Evolutionary conservation across 2,797 vertebrate species (phyloP), one percentile per base, ranked within the genome.

Genomic region (Perodicticus potto): DNA sequence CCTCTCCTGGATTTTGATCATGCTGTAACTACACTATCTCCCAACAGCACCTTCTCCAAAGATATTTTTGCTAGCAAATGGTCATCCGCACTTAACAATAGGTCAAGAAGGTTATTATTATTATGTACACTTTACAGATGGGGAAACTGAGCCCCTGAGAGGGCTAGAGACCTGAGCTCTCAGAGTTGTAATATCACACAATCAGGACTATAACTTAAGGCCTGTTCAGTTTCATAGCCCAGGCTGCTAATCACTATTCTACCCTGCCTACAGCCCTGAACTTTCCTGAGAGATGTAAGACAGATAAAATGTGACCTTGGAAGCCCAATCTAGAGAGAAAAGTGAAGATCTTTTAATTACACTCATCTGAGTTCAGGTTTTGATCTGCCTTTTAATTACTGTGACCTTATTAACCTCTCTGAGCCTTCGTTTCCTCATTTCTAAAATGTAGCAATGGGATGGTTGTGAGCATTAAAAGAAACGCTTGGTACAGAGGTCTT

Each of bases 1-100:
- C 91, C 96, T 96, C 20, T 96, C 96, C 89, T 96, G 94, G 91
- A 77, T 53, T 91, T 10, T 22, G 29, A 20, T 17, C 1, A 0
- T 2, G 5, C 65, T 13, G 0, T 49, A 34, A 67, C 14, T 32
- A 34, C 74, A 3, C 40, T 53, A 4, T 59, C 65, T 80, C 82
- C 3, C 14, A 73, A n/a, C 9, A 19, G 29, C 0, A 1, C 29
- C 67, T 85, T 74, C 34, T 81, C 65, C 45, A 22, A 59, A 78
- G 80, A 40, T 9, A 0, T 72, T 67, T 23, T 23, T 63, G 23
- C 10, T 6, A 34, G 34, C 32, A 69, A 69, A 2, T 3, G 37
- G 43, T 78, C 43, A 6, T 16, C 57, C 27, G 23, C 53, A 27
- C 61, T 91, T 80, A 65, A n/a, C 59, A 59, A 9, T 16, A 40